Conservation (phyloP, 2,888 invertebrate genomes). For the Agonopterix arenella region DNA sequence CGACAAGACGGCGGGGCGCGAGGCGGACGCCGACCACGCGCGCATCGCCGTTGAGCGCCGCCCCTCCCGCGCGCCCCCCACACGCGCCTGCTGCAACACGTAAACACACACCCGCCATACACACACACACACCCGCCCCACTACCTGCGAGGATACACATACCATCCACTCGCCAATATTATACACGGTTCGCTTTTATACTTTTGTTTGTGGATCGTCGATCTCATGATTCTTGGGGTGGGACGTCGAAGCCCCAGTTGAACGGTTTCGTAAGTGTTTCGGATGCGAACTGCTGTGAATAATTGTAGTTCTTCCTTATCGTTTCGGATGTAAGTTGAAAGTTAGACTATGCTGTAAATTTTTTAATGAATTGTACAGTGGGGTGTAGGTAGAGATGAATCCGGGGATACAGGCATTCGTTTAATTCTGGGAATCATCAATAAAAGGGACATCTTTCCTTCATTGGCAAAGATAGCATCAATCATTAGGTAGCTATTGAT, state of each 20-base stretch:
- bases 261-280: too few relatives aligned
- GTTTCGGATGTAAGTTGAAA: not conserved
- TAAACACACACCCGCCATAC: conserved; percentile 21
- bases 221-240: too few relatives aligned
- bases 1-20: conserved; percentile 91
- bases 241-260: too few relatives aligned
- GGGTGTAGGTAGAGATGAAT: not conserved
- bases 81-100: conserved; percentile 65
- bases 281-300: not conserved
- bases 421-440: too few relatives aligned
- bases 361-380: not conserved
- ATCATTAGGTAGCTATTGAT: too few relatives aligned
- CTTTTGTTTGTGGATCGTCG: too few relatives aligned
- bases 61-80: conserved; percentile 78
- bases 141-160: not conserved
- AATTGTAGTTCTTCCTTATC: not conserved
- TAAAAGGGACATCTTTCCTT: too few relatives aligned
- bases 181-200: too few relatives aligned
- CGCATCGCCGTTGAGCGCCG: conserved; percentile 83
- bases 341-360: not conserved
- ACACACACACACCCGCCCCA: not conserved
- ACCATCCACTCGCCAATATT: not conserved
- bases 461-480: too few relatives aligned
- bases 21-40: conserved; percentile 80
- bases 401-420: not conserved